A percentile compares a stretch with the other conserved stretches of the same genome.
phyloP scores from a whole-genome alignment of 2,888 invertebrate genomes.

The Catocala sponsa region DNA sequence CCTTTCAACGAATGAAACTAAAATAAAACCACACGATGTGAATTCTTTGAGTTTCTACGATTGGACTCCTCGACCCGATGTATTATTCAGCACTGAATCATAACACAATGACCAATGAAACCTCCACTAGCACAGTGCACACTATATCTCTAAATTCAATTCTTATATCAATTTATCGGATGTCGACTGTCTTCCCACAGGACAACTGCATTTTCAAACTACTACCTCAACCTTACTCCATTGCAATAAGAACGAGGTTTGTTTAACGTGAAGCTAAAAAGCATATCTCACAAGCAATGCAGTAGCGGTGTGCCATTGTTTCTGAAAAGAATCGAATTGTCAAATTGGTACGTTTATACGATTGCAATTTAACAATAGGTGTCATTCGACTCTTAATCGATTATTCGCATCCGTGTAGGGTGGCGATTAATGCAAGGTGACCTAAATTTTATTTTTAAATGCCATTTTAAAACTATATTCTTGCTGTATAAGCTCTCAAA shows the following conservation, averaged over 20 bases:
- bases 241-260: conserved; percentile 27
- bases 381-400: no score
- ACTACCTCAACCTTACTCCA: conserved; percentile 9
- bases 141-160: conserved; percentile 55
- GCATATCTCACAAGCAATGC: conserved; percentile 23
- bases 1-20: not conserved
- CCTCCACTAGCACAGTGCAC: conserved; percentile 14
- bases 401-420: no score
- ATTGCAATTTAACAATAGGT: no score
- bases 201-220: conserved; percentile 19
- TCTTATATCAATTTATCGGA: conserved; percentile 55
- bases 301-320: no score
- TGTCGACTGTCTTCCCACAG: conserved; percentile 39
- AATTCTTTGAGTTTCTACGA: not conserved
- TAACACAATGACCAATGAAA: no score
- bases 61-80: conserved; percentile 3
- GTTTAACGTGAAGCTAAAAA: conserved; percentile 1
- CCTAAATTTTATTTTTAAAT: no score
- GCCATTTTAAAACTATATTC: no score
- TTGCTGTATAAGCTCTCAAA: no score
- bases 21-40: not conserved
- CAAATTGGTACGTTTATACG: no score
- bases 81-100: conserved; percentile 31
- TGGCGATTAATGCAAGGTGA: no score
- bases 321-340: no score